Evolutionary conservation across 2,888 invertebrate species (phyloP).

Genomic region (Cetonia aurata): DNA sequence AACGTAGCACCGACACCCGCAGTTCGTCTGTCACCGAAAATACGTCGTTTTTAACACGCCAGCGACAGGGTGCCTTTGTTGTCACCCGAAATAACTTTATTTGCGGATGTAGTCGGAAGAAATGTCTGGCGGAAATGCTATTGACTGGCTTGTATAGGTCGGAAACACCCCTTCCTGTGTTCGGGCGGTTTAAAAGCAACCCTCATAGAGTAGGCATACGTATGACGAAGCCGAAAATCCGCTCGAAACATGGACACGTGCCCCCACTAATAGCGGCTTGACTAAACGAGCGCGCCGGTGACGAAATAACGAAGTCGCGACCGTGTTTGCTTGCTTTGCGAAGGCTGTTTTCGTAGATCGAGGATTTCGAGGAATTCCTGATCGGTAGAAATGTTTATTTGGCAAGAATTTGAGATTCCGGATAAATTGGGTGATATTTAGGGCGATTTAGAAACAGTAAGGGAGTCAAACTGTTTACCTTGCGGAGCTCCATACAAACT

Average conservation of each 20-base stretch:
- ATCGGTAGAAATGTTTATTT: no score
- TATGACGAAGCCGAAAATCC: conserved; percentile 1
- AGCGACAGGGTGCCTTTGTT: conserved; percentile 5
- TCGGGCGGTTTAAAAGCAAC: conserved; percentile 20
- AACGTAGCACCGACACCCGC: not conserved
- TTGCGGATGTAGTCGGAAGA: conserved; percentile 33
- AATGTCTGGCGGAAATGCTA: conserved; percentile 42
- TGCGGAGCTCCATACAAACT: no score
- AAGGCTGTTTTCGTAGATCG: not conserved
- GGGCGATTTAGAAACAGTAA: no score
- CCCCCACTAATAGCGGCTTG: not conserved
- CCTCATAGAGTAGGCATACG: not conserved
- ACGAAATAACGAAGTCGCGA: no score
- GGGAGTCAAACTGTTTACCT: no score
- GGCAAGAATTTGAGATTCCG: no score
- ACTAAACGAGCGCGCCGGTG: no score
- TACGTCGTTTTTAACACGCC: not conserved
- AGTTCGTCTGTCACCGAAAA: not conserved
- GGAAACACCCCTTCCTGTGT: conserved; percentile 42
- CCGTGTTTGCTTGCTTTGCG: no score
- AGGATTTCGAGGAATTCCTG: not conserved
- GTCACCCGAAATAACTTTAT: conserved; percentile 34
- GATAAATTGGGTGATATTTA: no score
- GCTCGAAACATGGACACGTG: not conserved
- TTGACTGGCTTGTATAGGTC: conserved; percentile 21